Base-by-base conservation (phyloP, 2,797 vertebrate species). In the Microctenopoma steveboyesi region DNA sequence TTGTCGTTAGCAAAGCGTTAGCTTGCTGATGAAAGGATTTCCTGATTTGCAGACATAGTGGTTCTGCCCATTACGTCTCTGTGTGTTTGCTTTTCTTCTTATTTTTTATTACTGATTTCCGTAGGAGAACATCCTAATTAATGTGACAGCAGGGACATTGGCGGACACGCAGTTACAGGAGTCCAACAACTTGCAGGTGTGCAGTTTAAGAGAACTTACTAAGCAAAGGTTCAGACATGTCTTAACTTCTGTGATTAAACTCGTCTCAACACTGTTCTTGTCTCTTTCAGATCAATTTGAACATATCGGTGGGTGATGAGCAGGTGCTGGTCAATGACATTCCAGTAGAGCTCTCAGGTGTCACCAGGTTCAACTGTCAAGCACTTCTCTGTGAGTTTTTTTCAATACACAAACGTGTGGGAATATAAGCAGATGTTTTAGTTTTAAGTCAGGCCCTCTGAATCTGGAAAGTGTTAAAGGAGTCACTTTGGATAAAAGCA, bases 261-360 rank as follows among this genome's bases (percentile, higher is more conserved):
- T 5, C n/a, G 8, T 8, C 12, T 18, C 35, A 50, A 37, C 27
- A 1, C 8, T 25, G 11, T 8, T 58, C 0, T 58, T 35, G 52
- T 2, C 15, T 4, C 13, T 81, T 82, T 43, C 77, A 95, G 94
- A 92, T 95, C 1, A 89, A 87, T 70, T 77, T 95, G 15, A 94
- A 92, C 72, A 80, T 95, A 14, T 91, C 91, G 25, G 89, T 94
- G 49, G 83, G 82, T 5, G 91, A 92, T 46, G 95, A 97, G 73
- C 94, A 96, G 81, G 93, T 97, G 1, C 91, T 95, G 81, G 86
- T 98, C 62, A 99, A 98, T 87, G 95, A 96, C 75, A 89, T 97
- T 75, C 95, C 95, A 0, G 93, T 98, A 73, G 96, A 94, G 83
- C 84, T 92, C 33, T 96, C 91, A 0, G 95, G 95, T 8, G 96